A percentile compares a stretch with the other conserved stretches of the same genome.
These are phyloP conservation scores for Cyclura pinguis DNA, from an alignment of 2,797 vertebrate genomes.

Conservation along the genomic window DNA sequence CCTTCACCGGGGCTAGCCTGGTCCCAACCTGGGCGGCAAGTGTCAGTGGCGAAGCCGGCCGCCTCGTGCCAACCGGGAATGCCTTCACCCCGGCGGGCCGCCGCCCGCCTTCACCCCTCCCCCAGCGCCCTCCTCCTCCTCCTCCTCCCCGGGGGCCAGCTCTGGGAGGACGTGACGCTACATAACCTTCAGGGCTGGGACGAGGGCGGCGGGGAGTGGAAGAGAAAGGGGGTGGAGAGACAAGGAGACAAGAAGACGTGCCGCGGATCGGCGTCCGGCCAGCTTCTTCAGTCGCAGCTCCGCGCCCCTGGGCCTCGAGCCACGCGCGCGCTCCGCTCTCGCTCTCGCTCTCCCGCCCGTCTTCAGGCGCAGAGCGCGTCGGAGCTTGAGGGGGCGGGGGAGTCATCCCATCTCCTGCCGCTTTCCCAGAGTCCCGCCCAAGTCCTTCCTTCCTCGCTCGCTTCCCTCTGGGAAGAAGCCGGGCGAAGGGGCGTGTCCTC, in stretches of 20 bases:
- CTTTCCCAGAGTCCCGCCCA: background rate
- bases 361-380: background rate
- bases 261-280: conserved; percentile 3
- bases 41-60: background rate
- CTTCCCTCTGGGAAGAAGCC: conserved; percentile 57
- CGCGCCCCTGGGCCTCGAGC: background rate
- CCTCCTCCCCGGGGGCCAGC: background rate
- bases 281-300: conserved; percentile 1
- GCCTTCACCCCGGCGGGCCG: background rate
- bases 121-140: background rate
- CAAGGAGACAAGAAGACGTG: too few species aligned
- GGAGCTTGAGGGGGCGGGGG: background rate
- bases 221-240: background rate
- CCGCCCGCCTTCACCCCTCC: background rate
- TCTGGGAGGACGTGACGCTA: background rate
- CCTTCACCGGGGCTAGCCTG: background rate
- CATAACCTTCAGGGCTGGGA: background rate
- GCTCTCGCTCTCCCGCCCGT: background rate
- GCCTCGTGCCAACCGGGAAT: background rate
- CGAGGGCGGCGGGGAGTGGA: background rate
- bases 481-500: conserved; percentile 84
- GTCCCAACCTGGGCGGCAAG: background rate
- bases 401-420: background rate
- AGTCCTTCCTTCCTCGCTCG: conserved; percentile 50
- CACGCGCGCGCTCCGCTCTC: background rate